These are phyloP conservation scores for Mormyrops boulengeri DNA, from an alignment of 2,797 vertebrate species.

Conservation along the genomic window DNA sequence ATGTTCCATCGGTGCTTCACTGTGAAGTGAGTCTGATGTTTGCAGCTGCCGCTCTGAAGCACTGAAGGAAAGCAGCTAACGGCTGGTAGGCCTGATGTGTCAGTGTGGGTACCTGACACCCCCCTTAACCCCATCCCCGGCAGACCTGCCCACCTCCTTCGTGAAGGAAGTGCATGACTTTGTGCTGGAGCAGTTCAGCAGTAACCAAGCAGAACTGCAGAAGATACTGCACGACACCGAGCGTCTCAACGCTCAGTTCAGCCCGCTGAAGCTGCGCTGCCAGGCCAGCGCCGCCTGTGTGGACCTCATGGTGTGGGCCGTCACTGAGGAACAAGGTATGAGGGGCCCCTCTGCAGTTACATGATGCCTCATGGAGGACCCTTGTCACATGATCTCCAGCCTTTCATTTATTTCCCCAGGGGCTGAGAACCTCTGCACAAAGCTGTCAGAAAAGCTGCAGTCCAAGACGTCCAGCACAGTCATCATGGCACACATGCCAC, in stretches of 20 bases:
- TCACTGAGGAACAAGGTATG: slow-evolving; percentile 91
- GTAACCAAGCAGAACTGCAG: slow-evolving; percentile 86
- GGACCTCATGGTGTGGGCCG: slow-evolving; percentile 97
- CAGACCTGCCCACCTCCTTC: slow-evolving; percentile 76
- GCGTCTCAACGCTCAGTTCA: slow-evolving; percentile 72
- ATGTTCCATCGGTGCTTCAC: not conserved
- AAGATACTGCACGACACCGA: slow-evolving; percentile 80
- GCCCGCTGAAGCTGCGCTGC: slow-evolving; percentile 84
- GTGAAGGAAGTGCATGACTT: slow-evolving; percentile 93
- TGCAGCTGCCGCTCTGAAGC: not conserved
- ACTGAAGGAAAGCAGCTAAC: not conserved
- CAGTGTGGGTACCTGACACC: not conserved
- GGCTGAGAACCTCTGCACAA: slow-evolving; percentile 89
- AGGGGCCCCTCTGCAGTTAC: not conserved
- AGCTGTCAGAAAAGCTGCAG: slow-evolving; percentile 90
- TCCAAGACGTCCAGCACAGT: slow-evolving; percentile 94
- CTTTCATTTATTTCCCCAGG: slow-evolving; percentile 52
- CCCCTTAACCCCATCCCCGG: not conserved
- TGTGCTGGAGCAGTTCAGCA: slow-evolving; percentile 90
- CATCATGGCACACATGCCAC: slow-evolving; percentile 88
- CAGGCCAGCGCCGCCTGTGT: slow-evolving; percentile 93
- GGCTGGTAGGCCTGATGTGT: not conserved
- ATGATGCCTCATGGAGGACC: not conserved
- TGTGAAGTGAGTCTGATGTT: not conserved
- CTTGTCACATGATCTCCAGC: not conserved